These are phyloP conservation scores for Lepidochrysops patricia DNA, from an alignment of 2,888 invertebrate species.

Conservation along the genomic window DNA sequence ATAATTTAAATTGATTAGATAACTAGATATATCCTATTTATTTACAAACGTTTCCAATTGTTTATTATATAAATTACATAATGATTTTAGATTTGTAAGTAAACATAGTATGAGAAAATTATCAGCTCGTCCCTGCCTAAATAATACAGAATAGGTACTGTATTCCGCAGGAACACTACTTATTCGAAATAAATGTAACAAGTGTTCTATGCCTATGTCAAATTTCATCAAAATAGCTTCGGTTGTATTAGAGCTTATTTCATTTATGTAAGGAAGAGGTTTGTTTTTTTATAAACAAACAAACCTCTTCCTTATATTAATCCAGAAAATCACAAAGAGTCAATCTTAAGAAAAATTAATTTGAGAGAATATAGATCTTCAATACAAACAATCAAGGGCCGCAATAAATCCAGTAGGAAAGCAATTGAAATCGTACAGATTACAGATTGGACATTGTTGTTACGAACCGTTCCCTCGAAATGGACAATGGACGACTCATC, in stretches of 20 bases:
- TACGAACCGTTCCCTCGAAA: conserved; percentile 29
- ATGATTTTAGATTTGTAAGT: too few species aligned
- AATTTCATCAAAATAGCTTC: too few species aligned
- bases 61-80: neutral
- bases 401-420: neutral
- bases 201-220: too few species aligned
- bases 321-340: neutral
- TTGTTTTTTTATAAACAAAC: too few species aligned
- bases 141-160: too few species aligned
- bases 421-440: conserved; percentile 3
- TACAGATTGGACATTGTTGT: conserved; percentile 9
- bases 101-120: too few species aligned
- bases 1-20: neutral
- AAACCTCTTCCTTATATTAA: neutral
- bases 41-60: neutral
- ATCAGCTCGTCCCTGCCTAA: too few species aligned
- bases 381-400: neutral
- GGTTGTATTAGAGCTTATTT: too few species aligned
- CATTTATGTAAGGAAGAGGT: too few species aligned
- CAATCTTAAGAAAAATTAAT: neutral
- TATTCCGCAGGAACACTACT: too few species aligned
- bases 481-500: conserved; percentile 50
- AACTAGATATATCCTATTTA: neutral
- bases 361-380: neutral
- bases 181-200: too few species aligned